Base-by-base conservation (phyloP, 2,797 vertebrate genomes). In the Sorex maritimensis region DNA sequence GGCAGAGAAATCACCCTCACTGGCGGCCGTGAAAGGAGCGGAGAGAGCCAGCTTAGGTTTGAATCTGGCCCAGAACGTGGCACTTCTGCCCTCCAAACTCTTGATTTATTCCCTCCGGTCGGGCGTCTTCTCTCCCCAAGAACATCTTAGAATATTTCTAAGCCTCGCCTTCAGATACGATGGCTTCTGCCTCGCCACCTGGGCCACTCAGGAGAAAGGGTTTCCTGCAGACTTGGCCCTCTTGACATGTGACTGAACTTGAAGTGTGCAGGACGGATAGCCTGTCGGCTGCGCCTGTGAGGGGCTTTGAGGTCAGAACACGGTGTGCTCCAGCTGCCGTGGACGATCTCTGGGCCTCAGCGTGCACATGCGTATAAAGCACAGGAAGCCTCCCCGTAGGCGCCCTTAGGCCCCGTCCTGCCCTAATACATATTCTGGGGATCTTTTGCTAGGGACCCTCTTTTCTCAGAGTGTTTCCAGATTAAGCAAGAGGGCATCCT, bases 51-150 rank as follows among this genome's bases (percentile, higher is more conserved):
- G 49, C 65, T 81, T 80, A 44, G 73, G 65, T 86, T 88, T 86
- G 55, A 91, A 24, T 83, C n/a, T 88, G 72, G 68, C 38, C 15
- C 14, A 1, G 30, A 82, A 24, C 14, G 6, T 69, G 69, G 10
- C 84, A 61, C 85, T 91, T 61, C 65, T 89, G 52, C 23, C 8
- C 24, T 49, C n/a, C n/a, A 55, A 81, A 63, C 81, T 87, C 19
- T 83, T 34, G 11, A 52, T 52, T 71, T 78, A 71, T 8, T 93
- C 55, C 68, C 52, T 14, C 10, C 3, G 52, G 14, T 55, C 17
- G 52, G 13, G 13, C 13, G 12, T 55, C 17, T 55, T 55, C 52
- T 55, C 52, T 55, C 52, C 17, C 13, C 17, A 13, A 55, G 13
- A 17, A 44, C 13, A 55, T 55, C 52, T 55, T 55, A 55, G 52